Percentiles rank a stretch among this genome's conserved stretches.
Evolutionary conservation across 1,140 invertebrate species (phyloP).

Genomic region (Drosophila funebris): DNA sequence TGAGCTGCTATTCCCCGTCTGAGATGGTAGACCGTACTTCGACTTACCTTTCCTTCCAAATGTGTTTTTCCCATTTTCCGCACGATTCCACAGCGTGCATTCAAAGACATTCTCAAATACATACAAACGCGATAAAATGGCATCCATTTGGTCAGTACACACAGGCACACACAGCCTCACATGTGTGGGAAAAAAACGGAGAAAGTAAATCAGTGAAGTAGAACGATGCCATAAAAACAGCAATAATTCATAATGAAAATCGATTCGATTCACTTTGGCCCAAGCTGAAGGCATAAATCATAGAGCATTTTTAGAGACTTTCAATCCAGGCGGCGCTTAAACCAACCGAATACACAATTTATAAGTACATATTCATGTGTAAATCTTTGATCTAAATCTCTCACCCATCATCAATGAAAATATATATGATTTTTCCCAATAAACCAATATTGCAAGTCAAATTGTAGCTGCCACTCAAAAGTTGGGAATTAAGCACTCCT

Average conservation of each 20-base stretch:
- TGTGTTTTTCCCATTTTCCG: conserved; percentile 65
- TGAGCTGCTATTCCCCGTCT: not conserved
- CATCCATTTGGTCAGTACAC: conserved; percentile 26
- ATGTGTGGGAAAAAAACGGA: conserved; percentile 21
- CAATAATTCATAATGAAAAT: conserved; percentile 71
- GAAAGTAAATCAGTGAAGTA: conserved; percentile 64
- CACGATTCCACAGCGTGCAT: conserved; percentile 64
- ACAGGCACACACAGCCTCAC: not conserved
- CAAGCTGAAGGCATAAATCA: conserved; percentile 54
- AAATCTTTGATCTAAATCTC: not conserved
- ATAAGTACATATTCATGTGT: conserved; percentile 5
- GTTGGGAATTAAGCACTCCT: not conserved
- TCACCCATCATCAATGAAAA: not conserved
- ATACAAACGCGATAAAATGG: conserved; percentile 43
- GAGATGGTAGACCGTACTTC: not conserved
- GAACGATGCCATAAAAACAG: conserved; percentile 66
- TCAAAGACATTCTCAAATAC: conserved; percentile 48
- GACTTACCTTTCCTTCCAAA: conserved; percentile 50
- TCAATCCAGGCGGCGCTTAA: conserved; percentile 37
- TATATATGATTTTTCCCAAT: conserved; percentile 22
- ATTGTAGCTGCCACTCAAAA: conserved; percentile 2
- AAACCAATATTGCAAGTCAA: not conserved
- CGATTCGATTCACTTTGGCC: conserved; percentile 65
- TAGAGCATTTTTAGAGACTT: conserved; percentile 47
- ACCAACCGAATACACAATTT: conserved; percentile 36